Base-by-base conservation (phyloP, 2,888 invertebrate species). In the Scelioninae gen. 1 region DNA sequence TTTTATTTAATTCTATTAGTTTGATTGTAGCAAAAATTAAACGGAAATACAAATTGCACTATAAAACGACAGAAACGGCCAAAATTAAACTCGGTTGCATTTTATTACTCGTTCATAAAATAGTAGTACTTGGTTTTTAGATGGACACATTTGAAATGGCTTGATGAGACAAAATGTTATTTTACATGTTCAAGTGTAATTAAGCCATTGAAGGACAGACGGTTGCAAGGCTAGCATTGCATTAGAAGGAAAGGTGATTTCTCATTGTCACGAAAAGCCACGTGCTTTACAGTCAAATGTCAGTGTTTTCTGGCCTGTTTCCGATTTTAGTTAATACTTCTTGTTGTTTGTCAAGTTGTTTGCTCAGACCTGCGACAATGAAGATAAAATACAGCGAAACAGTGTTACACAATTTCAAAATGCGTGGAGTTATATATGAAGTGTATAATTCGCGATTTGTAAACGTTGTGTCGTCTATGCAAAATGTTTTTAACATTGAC, bases 231-330 rank as follows among this genome's bases (percentile, higher is more conserved):
- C 49, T 51, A 53, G 40, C 15, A 43, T 68, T 56, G 58, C 43
- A 56, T 47, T 78, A 55, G 34, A 51, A 60, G 56, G 71, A 63
- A 53, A 76, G 51, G 63, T 40, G 55, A 75, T 80, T 69, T 80
- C 49, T 82, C 66, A 76, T 76, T 82, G 58, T 63, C 65, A 51
- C 31, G 32, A 65, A 63, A 60, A 56, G 29, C 69, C 72, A 82
- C 79, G 79, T 77, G 79, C 40, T 76, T 34, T 16, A 31, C 32
- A 58, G 40, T 49, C 23, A 62, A 55, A 71, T 60, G 75, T 60
- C 78, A 78, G 78, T 43, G 43, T 74, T 60, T 82, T 69, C 80
- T 78, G 85, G 80, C 69, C 51, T 11, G 45, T 11, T 71, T 84
- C 76, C 63, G 51, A 80, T 83, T 80, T 83, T 34, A 65, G 45